phyloP scores from a whole-genome alignment of 2,888 invertebrate species.

The Erebia palarica region DNA sequence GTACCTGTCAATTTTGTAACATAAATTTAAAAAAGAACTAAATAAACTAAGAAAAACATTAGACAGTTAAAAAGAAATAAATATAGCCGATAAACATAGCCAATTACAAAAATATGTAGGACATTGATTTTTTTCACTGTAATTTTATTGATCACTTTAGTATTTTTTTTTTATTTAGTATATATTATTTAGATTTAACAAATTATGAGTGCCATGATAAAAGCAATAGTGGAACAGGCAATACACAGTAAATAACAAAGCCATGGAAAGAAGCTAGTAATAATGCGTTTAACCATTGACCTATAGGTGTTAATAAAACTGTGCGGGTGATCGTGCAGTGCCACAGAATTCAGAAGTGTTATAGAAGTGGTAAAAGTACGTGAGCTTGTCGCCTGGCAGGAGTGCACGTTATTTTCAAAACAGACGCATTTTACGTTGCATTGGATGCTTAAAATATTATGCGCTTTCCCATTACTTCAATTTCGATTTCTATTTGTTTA shows the following conservation, averaged over 20 bases:
- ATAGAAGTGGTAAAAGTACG: too few species aligned
- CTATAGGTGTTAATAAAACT: conserved; percentile 24
- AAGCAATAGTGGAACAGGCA: conserved; percentile 34
- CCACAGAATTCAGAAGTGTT: too few species aligned
- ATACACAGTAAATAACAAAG: conserved; percentile 28
- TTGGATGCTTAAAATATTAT: too few species aligned
- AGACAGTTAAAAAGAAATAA: too few species aligned
- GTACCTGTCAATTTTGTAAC: conserved; percentile 85
- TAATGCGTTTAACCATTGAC: conserved; percentile 1
- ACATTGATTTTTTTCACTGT: neutral
- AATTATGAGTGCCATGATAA: conserved; percentile 27
- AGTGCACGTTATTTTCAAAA: too few species aligned
- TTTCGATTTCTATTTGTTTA: too few species aligned
- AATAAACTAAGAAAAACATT: neutral
- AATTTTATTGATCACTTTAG: conserved; percentile 9
- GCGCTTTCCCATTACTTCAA: too few species aligned
- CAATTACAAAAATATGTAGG: neutral
- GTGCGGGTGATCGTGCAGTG: conserved; percentile 33
- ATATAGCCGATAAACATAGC: neutral
- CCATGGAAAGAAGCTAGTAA: conserved; percentile 29
- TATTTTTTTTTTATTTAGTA: conserved; percentile 22
- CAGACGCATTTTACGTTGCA: too few species aligned
- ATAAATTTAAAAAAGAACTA: neutral
- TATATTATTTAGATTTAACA: conserved; percentile 24
- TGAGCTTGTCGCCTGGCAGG: too few species aligned